Evolutionary conservation across 1,140 invertebrate genomes (phyloP), one percentile per base, ranked within the genome.

Genomic region (Ptiloglossa arizonensis): DNA sequence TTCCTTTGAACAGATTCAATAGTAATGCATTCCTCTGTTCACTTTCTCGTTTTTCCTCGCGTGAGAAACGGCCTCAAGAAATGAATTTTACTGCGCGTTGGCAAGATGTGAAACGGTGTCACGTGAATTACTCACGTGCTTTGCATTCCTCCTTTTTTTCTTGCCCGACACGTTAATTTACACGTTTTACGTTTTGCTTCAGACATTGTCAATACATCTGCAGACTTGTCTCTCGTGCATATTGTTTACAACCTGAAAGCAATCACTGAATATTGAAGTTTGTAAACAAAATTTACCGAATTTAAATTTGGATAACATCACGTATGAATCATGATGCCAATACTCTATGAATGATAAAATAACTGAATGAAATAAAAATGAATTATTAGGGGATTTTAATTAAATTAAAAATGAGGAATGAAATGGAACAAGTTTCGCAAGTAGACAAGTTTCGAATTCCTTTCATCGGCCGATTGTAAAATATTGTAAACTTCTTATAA

Each of bases 71-170:
- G 32, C 32, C 41, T 24, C 9, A 60, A 56, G 66, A 41, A 56
- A 56, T 48, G 69, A 60, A 60, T 71, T 71, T 60, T 48, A 48
- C 27, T 9, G 56, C 29, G 27, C 29, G 41, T 60, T 60, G 46
- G 29, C 35, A 71, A 32, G 56, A 60, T 35, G 56, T 17, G 56
- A 48, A 46, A 48, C 38, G 15, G 5, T 24, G 38, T 44, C 68
- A 44, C n/a, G 56, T 59, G 56, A 70, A 57, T 70, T 32, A 59
- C 68, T 71, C 56, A 35, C 56, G 69, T 60, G 69, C 29, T 8
- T 27, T 13, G 38, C 41, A 32, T 71, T 71, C 56, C 56, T 60
- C 41, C 22, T 71, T 59, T n/a, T n/a, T 5, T 38, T 44, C 19
- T 48, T 19, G 1, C 29, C 24, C 41, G 69, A 35, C 69, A 71